Evolutionary conservation across 1,140 invertebrate species (phyloP).

Genomic region (fruit fly (Drosophila melanogaster)): DNA sequence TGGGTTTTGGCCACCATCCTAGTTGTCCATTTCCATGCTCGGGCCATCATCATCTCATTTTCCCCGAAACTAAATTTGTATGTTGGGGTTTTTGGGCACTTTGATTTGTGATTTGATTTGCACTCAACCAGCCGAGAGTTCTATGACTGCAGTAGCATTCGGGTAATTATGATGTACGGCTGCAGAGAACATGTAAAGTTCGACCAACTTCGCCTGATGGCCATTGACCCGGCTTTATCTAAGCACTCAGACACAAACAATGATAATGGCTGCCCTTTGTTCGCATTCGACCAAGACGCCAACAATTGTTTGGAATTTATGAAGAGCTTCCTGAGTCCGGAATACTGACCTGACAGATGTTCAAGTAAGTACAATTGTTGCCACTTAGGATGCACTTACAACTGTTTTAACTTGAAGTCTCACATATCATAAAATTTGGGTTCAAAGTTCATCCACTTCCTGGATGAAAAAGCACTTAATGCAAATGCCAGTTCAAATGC

Average conservation of each 20-base stretch:
- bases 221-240: slow-evolving; percentile 47
- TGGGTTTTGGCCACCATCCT: slow-evolving; percentile 3
- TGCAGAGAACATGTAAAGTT: slow-evolving; percentile 1
- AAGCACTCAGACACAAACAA: slow-evolving; percentile 29
- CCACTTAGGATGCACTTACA: slow-evolving; percentile 58
- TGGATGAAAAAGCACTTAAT: slow-evolving; percentile 55
- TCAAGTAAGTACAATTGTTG: slow-evolving; percentile 39
- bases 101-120: slow-evolving; percentile 60
- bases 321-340: slow-evolving; percentile 68
- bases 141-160: slow-evolving; percentile 19
- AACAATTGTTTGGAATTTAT: slow-evolving; percentile 75
- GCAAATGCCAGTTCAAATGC: slow-evolving; percentile 46
- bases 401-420: slow-evolving; percentile 32
- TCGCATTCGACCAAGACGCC: slow-evolving; percentile 50
- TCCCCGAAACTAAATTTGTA: slow-evolving; percentile 23
- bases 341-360: slow-evolving; percentile 44
- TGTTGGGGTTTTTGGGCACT: slow-evolving; percentile 7
- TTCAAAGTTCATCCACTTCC: slow-evolving; percentile 55
- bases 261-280: slow-evolving; percentile 58
- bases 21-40: slow-evolving; percentile 13
- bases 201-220: slow-evolving; percentile 30
- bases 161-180: slow-evolving; percentile 56
- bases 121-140: slow-evolving; percentile 28
- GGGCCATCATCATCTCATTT: slow-evolving; percentile 22
- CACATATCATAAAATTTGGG: slow-evolving; percentile 29